These are phyloP conservation scores for Macropus fuliginosus DNA, from an alignment of 2,797 vertebrate genomes.

Conservation along the genomic window DNA sequence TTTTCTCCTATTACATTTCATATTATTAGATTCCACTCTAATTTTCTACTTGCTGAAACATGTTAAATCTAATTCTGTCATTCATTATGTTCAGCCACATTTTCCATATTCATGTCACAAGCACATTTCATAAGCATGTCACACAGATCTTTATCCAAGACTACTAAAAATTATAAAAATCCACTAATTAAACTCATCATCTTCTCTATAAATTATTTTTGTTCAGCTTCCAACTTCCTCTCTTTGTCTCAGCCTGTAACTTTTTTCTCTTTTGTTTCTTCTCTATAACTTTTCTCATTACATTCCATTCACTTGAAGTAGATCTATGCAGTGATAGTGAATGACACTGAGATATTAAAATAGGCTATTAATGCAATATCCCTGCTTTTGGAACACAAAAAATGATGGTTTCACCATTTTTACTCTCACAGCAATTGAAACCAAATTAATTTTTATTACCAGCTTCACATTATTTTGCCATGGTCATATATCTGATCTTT, in stretches of 20 bases:
- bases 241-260: not conserved
- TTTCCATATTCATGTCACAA: not conserved
- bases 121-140: not conserved
- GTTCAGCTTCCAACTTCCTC: not conserved
- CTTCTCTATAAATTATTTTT: not conserved
- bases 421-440: not conserved
- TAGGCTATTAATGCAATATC: not conserved
- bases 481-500: not conserved
- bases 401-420: not conserved
- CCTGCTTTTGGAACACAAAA: slow-evolving; percentile 13
- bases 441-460: not conserved
- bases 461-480: not conserved
- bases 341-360: not conserved
- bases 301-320: not conserved
- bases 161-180: not conserved
- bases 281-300: not conserved
- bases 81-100: not conserved
- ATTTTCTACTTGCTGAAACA: not conserved
- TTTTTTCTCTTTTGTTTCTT: not conserved
- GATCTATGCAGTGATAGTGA: not conserved
- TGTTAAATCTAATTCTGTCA: not conserved
- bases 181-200: not conserved
- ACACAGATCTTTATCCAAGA: not conserved
- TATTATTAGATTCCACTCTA: not conserved
- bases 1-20: not conserved